Evolutionary conservation across 2,113 vertebrate species (phyloP).

Genomic region (Scytalopus superciliaris): DNA sequence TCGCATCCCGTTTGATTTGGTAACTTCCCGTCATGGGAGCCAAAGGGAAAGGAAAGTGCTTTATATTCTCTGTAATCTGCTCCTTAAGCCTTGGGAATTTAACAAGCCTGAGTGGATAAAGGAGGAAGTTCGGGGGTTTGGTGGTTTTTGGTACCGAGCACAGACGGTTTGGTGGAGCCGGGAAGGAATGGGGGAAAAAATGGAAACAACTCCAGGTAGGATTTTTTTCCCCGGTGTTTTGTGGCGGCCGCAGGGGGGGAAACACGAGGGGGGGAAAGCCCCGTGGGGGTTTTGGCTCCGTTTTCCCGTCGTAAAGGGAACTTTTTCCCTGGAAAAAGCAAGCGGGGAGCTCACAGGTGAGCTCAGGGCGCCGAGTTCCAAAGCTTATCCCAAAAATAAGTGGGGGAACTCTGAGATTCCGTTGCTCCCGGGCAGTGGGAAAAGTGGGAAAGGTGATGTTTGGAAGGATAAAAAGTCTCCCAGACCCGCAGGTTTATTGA

Average conservation of each 20-base stretch:
- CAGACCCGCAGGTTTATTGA: accelerated
- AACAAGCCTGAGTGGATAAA: slow-evolving; percentile 59
- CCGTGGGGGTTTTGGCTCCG: accelerated
- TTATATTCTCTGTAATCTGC: slow-evolving; percentile 70
- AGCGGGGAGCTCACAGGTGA: accelerated
- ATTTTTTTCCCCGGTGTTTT: background rate
- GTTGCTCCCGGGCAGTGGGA: accelerated
- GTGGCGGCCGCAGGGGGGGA: accelerated
- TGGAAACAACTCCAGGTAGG: slow-evolving; percentile 36
- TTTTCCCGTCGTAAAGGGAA: background rate
- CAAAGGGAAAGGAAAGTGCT: slow-evolving; percentile 55
- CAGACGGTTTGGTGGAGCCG: background rate
- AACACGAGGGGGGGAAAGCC: background rate
- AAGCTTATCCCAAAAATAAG: background rate
- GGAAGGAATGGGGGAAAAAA: slow-evolving; percentile 35
- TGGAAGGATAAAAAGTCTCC: background rate
- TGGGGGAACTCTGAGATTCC: accelerated
- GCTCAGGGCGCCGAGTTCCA: accelerated
- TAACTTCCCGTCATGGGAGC: slow-evolving; percentile 69
- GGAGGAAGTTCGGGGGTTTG: slow-evolving; percentile 18
- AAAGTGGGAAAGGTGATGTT: background rate
- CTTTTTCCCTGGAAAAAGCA: background rate
- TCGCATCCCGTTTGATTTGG: slow-evolving; percentile 45
- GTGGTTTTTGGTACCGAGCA: background rate
- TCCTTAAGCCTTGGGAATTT: slow-evolving; percentile 65